Percentiles rank a stretch among this genome's conserved stretches.
phyloP scores from a whole-genome alignment of 2,797 vertebrate species.

The Onychomys leucogaster region DNA sequence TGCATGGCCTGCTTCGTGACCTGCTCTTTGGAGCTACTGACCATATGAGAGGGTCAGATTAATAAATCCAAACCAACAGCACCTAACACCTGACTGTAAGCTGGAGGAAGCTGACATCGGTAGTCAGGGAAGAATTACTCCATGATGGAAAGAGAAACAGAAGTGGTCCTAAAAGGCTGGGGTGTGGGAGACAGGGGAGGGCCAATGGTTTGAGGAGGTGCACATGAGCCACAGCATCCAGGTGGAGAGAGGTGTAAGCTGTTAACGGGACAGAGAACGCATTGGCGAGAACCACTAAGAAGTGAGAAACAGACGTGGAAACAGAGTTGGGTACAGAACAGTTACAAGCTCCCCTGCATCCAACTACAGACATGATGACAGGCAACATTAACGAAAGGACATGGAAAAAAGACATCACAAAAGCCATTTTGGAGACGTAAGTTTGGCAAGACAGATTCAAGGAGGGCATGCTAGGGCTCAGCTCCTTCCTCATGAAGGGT shows the following conservation, averaged over 20 bases:
- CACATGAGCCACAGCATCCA: too few species aligned
- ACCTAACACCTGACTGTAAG: background rate
- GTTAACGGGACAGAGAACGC: background rate
- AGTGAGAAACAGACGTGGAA: background rate
- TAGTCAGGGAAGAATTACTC: background rate
- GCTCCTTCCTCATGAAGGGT: background rate
- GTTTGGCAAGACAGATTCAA: background rate
- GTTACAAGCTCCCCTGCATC: background rate
- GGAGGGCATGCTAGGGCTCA: background rate
- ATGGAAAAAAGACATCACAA: background rate
- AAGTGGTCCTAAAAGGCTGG: background rate
- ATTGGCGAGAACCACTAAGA: background rate
- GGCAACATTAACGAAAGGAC: background rate
- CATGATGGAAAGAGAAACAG: background rate
- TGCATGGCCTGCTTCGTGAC: background rate
- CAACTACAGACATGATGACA: background rate
- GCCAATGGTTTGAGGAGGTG: background rate
- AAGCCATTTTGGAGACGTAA: background rate
- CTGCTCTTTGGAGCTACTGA: background rate
- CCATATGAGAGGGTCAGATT: background rate
- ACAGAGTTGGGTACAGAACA: background rate
- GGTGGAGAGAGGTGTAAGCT: background rate
- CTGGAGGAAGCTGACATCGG: background rate
- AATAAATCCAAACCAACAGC: background rate
- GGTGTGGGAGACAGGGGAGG: background rate